Percentiles rank a stretch among this genome's conserved stretches.
Conservation (phyloP, 2,113 vertebrate genomes). For the Hemiprocne comata region DNA sequence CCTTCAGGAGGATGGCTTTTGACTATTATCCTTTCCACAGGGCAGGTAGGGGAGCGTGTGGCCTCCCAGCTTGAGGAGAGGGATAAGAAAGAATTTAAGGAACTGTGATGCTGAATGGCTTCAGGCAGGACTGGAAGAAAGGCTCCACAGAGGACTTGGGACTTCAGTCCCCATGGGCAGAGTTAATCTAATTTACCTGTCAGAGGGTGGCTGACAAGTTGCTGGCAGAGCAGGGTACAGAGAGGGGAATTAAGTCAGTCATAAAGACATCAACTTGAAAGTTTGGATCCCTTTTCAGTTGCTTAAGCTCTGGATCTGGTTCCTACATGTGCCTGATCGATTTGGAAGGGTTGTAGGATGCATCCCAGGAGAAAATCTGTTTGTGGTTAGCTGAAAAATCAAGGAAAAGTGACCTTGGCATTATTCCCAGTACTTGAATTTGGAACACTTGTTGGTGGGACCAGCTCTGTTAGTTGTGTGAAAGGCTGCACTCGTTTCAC, state of each 20-base stretch:
- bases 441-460: not conserved
- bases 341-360: not conserved
- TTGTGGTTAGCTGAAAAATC: not conserved
- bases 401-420: not conserved
- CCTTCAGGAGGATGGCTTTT: constrained; percentile 91
- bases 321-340: not conserved
- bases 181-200: not conserved
- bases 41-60: constrained; percentile 80
- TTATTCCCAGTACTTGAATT: not conserved
- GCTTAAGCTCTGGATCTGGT: not conserved
- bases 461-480: not conserved
- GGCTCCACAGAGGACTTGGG: not conserved
- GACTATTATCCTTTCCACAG: constrained; percentile 96
- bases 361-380: not conserved
- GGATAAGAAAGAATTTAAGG: not conserved
- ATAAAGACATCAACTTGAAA: not conserved
- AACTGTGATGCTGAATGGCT: not conserved
- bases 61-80: not conserved
- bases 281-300: not conserved
- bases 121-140: not conserved
- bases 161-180: not conserved
- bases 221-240: not conserved
- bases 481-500: not conserved
- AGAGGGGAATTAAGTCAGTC: not conserved
- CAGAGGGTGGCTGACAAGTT: not conserved